Base-by-base conservation (phyloP, 2,113 vertebrate genomes). In the Macquaria australasica region DNA sequence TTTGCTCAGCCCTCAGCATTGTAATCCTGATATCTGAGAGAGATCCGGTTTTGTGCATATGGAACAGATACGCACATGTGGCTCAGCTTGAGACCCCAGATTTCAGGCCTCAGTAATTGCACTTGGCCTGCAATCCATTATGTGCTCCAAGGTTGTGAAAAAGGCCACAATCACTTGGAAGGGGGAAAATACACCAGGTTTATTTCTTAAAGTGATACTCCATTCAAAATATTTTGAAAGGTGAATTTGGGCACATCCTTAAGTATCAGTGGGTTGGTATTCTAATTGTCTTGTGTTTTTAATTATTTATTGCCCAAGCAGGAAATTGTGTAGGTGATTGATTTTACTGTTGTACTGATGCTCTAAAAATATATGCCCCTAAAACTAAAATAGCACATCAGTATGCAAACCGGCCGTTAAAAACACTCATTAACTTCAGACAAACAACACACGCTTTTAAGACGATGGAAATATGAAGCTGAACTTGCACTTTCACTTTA, bases 121-220 rank as follows among this genome's bases (percentile, higher is more conserved):
- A 70, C 88, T 77, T 71, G 74, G 88, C 87, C 96, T 95, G 94
- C 83, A 79, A 92, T 94, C 92, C 92, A 94, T 95, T 95, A 95
- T 88, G 85, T 90, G 59, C 73, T 81, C 60, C 48, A 74, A 85
- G 51, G 77, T 78, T 75, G 73, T 66, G 73, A 82, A 86, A 59
- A 91, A 88, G 73, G 75, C 81, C 76, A 73, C 81, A 60, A 82
- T 83, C 79, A 76, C 82, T 41, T 23, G 45, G 77, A 31, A 83
- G 34, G 53, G 56, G 74, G 59, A 21, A 51, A 73, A 28, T n/a
- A 14, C 48, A 72, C 28, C 39, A 25, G 23, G 56, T 53, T 73
- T 68, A 58, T 76, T 62, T 69, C 41, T 87, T 82, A 43, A 85
- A 78, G 84, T 25, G 31, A 81, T 69, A 68, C 66, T 69, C 50